Evolutionary conservation across 2,797 vertebrate genomes (phyloP).

Genomic region (Eulemur coronatus): DNA sequence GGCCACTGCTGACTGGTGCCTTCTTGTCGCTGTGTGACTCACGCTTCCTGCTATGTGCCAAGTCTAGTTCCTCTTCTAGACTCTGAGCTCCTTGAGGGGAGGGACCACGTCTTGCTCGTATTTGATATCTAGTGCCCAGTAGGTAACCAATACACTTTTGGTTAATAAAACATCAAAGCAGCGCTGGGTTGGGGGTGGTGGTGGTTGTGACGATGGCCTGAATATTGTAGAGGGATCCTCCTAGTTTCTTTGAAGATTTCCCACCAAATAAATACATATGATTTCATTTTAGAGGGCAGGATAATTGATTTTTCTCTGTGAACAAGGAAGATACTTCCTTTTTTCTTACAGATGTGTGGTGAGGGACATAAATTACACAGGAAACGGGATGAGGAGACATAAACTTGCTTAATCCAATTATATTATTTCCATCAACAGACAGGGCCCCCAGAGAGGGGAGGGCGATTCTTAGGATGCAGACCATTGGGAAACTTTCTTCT

Average conservation of each 20-base stretch:
- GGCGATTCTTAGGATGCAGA: not conserved
- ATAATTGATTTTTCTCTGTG: constrained; percentile 66
- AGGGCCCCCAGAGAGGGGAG: not conserved
- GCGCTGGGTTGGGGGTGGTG: not conserved
- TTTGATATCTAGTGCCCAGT: not conserved
- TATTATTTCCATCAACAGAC: constrained; percentile 29
- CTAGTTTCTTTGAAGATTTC: constrained; percentile 61
- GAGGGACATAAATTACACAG: constrained; percentile 60
- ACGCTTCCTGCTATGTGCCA: not conserved
- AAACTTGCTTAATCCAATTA: constrained; percentile 71
- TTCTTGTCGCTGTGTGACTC: not conserved
- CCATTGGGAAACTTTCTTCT: not conserved
- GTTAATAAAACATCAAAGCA: constrained; percentile 1
- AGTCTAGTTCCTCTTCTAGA: not conserved
- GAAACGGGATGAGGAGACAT: constrained; percentile 57
- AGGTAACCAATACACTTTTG: not conserved
- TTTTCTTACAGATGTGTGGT: constrained; percentile 8
- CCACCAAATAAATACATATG: constrained; percentile 58
- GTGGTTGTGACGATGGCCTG: not conserved
- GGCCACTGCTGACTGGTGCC: not conserved
- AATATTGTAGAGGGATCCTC: constrained; percentile 33
- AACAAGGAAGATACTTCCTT: constrained; percentile 52
- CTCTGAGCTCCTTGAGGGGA: not conserved
- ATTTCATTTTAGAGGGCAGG: constrained; percentile 66
- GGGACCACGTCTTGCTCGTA: not conserved